Conservation (phyloP, 2,113 vertebrate genomes). For the Antidorcas marsupialis region DNA sequence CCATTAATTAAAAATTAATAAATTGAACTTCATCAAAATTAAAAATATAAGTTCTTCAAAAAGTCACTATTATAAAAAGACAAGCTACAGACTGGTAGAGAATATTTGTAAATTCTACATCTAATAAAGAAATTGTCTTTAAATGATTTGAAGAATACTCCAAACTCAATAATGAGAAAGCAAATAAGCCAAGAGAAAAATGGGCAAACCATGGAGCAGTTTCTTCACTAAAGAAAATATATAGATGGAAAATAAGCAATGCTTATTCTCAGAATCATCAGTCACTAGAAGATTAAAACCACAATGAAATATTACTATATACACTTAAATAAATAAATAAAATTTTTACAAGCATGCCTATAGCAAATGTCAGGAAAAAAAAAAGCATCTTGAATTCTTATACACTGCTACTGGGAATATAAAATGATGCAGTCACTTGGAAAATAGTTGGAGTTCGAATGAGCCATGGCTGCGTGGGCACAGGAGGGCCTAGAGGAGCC, state of each 20-base stretch:
- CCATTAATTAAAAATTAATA: not conserved
- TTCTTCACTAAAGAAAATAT: not conserved
- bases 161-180: not conserved
- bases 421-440: not conserved
- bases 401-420: not conserved
- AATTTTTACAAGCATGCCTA: not conserved
- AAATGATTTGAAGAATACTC: not conserved
- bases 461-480: no score
- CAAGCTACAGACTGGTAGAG: not conserved
- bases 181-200: not conserved
- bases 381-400: not conserved
- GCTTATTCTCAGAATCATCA: no score
- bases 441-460: not conserved
- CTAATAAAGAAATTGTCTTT: not conserved
- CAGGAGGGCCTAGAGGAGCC: no score
- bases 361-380: not conserved
- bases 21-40: not conserved
- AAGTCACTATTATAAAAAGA: not conserved
- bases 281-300: not conserved
- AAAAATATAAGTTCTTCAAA: not conserved
- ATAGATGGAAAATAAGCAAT: not conserved
- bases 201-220: not conserved
- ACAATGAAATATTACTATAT: not conserved
- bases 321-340: not conserved
- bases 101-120: not conserved